Conservation (phyloP, 2,888 invertebrate species). For the Siphonodentalium dalli region DNA sequence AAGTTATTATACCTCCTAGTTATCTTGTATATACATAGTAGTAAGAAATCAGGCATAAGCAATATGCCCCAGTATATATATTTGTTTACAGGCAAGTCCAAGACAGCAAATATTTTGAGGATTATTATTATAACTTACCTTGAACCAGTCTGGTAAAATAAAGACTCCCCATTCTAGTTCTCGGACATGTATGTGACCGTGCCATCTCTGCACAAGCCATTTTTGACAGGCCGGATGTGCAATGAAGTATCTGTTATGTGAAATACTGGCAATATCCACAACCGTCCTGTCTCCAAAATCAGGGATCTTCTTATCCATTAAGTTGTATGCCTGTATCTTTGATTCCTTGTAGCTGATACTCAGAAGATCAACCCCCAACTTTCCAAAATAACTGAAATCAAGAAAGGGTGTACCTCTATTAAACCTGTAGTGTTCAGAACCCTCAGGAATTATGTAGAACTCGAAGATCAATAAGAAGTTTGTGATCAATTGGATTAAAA, state of each 20-base stretch:
- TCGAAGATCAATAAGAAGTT: too few relatives aligned
- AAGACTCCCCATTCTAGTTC: conserved; percentile 59
- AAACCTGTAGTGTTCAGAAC: too few relatives aligned
- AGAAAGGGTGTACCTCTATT: neutral
- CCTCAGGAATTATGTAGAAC: too few relatives aligned
- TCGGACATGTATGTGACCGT: conserved; percentile 60
- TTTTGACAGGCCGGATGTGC: conserved; percentile 68
- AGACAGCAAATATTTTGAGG: too few relatives aligned
- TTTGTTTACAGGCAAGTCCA: too few relatives aligned
- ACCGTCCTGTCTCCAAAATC: conserved; percentile 63
- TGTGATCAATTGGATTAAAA: too few relatives aligned
- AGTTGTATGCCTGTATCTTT: conserved; percentile 57
- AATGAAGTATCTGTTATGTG: conserved; percentile 64
- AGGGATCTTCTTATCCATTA: conserved; percentile 58
- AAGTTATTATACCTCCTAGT: too few relatives aligned
- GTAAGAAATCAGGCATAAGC: too few relatives aligned
- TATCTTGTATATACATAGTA: too few relatives aligned
- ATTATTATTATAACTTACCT: conserved; percentile 39
- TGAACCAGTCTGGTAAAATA: conserved; percentile 59
- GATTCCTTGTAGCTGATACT: conserved; percentile 57
- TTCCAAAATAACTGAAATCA: conserved; percentile 56
- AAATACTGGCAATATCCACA: conserved; percentile 63
- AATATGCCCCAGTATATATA: too few relatives aligned
- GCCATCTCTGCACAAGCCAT: conserved; percentile 67
- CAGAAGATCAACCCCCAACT: conserved; percentile 60